Evolutionary conservation across 2,113 vertebrate genomes (phyloP).

Genomic region (Vombatus ursinus): DNA sequence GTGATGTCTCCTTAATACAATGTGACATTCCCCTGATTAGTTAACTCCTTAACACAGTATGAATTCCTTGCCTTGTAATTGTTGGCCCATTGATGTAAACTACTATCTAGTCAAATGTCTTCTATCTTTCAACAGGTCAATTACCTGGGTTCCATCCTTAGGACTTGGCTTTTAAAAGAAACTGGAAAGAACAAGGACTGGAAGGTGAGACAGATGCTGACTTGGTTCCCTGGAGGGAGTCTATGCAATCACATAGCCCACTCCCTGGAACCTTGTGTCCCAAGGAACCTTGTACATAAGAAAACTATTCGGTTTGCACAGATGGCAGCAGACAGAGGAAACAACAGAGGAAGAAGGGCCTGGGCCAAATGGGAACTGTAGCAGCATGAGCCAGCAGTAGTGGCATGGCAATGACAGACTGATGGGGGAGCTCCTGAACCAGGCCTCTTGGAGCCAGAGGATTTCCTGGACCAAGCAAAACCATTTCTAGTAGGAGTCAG

Average conservation of each 20-base stretch:
- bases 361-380: not conserved
- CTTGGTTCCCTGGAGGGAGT: not conserved
- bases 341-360: not conserved
- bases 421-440: not conserved
- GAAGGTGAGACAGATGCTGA: not conserved
- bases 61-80: not conserved
- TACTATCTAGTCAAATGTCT: not conserved
- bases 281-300: not conserved
- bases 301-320: not conserved
- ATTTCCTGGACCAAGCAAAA: not conserved
- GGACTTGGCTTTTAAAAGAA: not conserved
- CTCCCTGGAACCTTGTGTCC: not conserved
- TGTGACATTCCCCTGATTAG: not conserved
- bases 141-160: not conserved
- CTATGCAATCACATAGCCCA: not conserved
- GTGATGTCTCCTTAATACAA: not conserved
- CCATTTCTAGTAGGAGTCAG: not conserved
- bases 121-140: not conserved
- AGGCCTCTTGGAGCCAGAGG: not conserved
- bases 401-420: not conserved
- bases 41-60: not conserved
- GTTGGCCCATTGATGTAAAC: not conserved
- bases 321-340: not conserved
- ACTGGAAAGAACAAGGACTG: not conserved
- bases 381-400: not conserved